Percentiles rank a stretch among this genome's conserved stretches.
Evolutionary conservation across 2,113 vertebrate species (phyloP).

Genomic region (Labeo catla): DNA sequence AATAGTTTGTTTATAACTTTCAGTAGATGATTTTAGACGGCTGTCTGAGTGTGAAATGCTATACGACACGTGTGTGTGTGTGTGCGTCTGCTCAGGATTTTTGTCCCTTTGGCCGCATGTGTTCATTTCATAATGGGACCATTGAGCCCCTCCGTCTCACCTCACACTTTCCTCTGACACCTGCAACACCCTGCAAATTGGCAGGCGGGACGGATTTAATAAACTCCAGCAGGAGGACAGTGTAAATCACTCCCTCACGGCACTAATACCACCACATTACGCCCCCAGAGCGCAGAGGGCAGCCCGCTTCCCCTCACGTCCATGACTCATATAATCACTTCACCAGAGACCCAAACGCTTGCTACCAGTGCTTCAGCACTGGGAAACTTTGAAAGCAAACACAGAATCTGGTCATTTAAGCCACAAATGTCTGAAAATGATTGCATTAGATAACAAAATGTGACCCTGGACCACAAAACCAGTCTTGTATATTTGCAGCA

Average conservation of each 20-base stretch:
- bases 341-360: constrained; percentile 45
- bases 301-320: constrained; percentile 38
- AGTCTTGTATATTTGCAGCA: too few relatives aligned
- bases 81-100: constrained; percentile 18
- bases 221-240: constrained; percentile 65
- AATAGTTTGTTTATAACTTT: constrained; percentile 10
- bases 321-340: constrained; percentile 54
- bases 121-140: constrained; percentile 69
- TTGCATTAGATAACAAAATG: not conserved
- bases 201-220: constrained; percentile 72
- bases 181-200: constrained; percentile 74
- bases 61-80: constrained; percentile 7
- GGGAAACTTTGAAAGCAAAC: not conserved
- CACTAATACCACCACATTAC: constrained; percentile 63
- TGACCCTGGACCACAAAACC: too few relatives aligned
- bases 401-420: not conserved
- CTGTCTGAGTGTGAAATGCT: constrained; percentile 26
- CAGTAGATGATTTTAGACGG: not conserved
- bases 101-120: constrained; percentile 45
- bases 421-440: not conserved
- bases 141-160: constrained; percentile 67
- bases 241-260: constrained; percentile 72
- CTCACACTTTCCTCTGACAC: constrained; percentile 73
- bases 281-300: constrained; percentile 48
- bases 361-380: not conserved